These are phyloP conservation scores for Pteria penguin DNA, from an alignment of 2,888 invertebrate genomes.

Conservation along the genomic window DNA sequence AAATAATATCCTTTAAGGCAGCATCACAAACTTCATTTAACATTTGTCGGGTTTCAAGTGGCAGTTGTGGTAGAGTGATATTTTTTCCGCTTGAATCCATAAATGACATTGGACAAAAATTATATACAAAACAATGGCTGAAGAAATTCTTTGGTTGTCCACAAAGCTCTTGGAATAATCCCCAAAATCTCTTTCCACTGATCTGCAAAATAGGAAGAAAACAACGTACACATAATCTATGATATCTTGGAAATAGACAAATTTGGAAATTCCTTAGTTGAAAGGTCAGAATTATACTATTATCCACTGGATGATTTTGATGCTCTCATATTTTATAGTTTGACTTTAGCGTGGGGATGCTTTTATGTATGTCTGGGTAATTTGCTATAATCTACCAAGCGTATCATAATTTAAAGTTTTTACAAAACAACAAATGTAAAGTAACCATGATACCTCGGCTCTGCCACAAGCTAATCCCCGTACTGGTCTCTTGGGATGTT, in stretches of 20 bases:
- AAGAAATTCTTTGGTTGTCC: constrained; percentile 88
- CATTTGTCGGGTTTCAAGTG: constrained; percentile 79
- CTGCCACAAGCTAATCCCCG: constrained; percentile 87
- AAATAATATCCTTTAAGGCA: constrained; percentile 85
- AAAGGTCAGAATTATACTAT: too few relatives aligned
- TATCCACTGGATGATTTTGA: too few relatives aligned
- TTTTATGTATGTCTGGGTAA: too few relatives aligned
- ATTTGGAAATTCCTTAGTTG: too few relatives aligned
- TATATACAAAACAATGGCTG: constrained; percentile 89
- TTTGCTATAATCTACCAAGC: too few relatives aligned
- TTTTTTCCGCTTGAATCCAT: constrained; percentile 89
- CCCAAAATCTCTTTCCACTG: constrained; percentile 91
- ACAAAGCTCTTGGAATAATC: constrained; percentile 86
- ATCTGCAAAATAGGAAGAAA: constrained; percentile 68
- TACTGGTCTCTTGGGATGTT: constrained; percentile 86
- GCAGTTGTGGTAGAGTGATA: constrained; percentile 89
- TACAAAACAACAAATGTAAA: too few relatives aligned
- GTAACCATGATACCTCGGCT: constrained; percentile 87
- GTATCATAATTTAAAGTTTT: too few relatives aligned
- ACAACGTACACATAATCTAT: too few relatives aligned
- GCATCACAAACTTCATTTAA: constrained; percentile 84
- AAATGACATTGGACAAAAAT: constrained; percentile 93
- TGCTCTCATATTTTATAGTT: too few relatives aligned
- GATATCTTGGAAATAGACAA: too few relatives aligned
- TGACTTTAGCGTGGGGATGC: too few relatives aligned